Evolutionary conservation across 1,140 invertebrate genomes (phyloP), one percentile per base, ranked within the genome.

Genomic region (Nomia melanderi): DNA sequence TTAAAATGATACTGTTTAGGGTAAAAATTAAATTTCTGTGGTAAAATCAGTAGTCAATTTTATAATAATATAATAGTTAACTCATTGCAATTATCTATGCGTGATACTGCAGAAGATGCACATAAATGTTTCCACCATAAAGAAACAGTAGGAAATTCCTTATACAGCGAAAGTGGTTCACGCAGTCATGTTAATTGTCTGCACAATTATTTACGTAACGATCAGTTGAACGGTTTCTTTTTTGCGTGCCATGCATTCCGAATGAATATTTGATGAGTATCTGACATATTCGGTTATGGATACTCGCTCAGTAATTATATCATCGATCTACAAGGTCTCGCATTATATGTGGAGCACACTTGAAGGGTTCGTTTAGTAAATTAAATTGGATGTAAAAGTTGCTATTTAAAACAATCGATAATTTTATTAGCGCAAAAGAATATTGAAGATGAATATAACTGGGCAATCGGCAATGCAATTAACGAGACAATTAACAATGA

Each of bases 191-290:
- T 62, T 74, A 78, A 78, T 67, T 62, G 36, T 23, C 5, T 14
- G 11, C 4, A 27, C 36, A 67, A 66, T 75, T 78, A 79, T 79
- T 79, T 77, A 77, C 62, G 57, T 79, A 79, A 79, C 72, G 59
- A 64, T 70, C 57, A 14, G 14, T 20, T 20, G 29, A 25, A 69
- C 47, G 27, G 20, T 77, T 67, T 41, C 29, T 69, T 27, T 8
- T 6, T 12, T 71, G 25, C 64, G 25, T 50, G 66, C 17, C 39
- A 27, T 29, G 56, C 36, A 78, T 74, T 78, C 64, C 56, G 47
- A 41, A 76, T 56, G 54, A 70, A 69, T 41, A 64, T 70, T 41
- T 70, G 64, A 44, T 39, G 63, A 62, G 36, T 11, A 33, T 27
- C 27, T n/a, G 69, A 54, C 50, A 27, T 57, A 29, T 3, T 47